Percentiles rank a stretch among this genome's conserved stretches.
phyloP scores from a whole-genome alignment of 2,888 invertebrate genomes.

The Ctenicera cuprea region DNA sequence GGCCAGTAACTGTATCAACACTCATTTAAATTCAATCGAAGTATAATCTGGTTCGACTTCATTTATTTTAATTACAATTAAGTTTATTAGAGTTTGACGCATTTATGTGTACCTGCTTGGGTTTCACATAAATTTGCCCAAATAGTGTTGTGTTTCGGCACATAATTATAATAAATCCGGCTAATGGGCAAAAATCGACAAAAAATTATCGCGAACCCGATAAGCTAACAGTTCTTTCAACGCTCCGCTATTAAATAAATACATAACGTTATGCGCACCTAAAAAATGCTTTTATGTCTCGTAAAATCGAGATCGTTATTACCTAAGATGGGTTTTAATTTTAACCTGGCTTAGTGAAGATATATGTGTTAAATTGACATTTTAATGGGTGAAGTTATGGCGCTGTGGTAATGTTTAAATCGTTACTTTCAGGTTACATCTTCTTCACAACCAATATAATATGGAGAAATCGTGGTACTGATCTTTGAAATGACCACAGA shows the following conservation, averaged over 20 bases:
- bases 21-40: slow-evolving; percentile 66
- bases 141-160: slow-evolving; percentile 24
- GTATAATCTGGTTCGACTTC: slow-evolving; percentile 50
- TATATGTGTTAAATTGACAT: slow-evolving; percentile 46
- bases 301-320: slow-evolving; percentile 32
- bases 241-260: slow-evolving; percentile 27
- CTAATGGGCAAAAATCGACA: slow-evolving; percentile 34
- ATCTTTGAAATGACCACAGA: too few species aligned
- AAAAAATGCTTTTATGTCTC: slow-evolving; percentile 39
- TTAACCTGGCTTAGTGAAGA: slow-evolving; percentile 35
- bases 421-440: slow-evolving; percentile 8
- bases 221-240: slow-evolving; percentile 36
- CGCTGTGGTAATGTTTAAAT: slow-evolving; percentile 27
- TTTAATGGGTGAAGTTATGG: slow-evolving; percentile 39
- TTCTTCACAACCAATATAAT: neutral
- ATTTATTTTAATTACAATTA: slow-evolving; percentile 55
- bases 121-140: slow-evolving; percentile 43
- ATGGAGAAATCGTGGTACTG: slow-evolving; percentile 1
- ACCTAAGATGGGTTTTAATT: slow-evolving; percentile 30
- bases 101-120: slow-evolving; percentile 47
- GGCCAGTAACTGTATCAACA: slow-evolving; percentile 57
- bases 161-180: slow-evolving; percentile 46
- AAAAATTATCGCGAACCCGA: slow-evolving; percentile 10
- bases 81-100: slow-evolving; percentile 51
- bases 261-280: slow-evolving; percentile 28